A percentile compares a stretch with the other conserved stretches of the same genome.
phyloP scores from a whole-genome alignment of 2,888 invertebrate species.

The Cephalotes varians region DNA sequence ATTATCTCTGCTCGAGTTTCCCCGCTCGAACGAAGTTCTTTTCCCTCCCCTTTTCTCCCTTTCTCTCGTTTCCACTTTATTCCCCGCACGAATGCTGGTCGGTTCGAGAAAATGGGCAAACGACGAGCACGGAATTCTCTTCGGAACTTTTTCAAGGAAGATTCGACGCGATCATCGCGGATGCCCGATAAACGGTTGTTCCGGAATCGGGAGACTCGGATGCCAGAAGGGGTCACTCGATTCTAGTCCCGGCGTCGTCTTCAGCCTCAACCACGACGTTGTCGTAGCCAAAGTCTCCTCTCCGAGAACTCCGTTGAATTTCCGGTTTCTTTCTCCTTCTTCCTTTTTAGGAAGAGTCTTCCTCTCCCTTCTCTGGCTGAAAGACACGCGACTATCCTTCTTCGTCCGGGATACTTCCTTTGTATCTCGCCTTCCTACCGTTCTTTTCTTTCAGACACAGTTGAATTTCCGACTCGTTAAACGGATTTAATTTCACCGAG shows the following conservation, averaged over 20 bases:
- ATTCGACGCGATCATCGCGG: slow-evolving; percentile 12
- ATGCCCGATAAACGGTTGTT: slow-evolving; percentile 1
- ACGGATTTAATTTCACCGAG: slow-evolving; percentile 69
- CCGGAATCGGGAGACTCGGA: slow-evolving; percentile 3
- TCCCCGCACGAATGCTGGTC: not conserved
- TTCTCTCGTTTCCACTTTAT: slow-evolving; percentile 19
- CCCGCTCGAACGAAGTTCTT: not conserved
- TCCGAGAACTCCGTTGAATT: not conserved
- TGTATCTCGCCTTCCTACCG: slow-evolving; percentile 28
- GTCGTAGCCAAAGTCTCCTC: not conserved
- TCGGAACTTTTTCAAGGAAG: not conserved
- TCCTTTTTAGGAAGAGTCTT: slow-evolving; percentile 9
- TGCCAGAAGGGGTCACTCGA: slow-evolving; percentile 15
- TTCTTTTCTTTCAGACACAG: not conserved
- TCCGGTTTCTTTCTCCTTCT: slow-evolving; percentile 42
- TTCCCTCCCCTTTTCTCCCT: slow-evolving; percentile 33
- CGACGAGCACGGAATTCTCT: not conserved
- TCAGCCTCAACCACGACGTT: not conserved
- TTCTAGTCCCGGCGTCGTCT: not conserved
- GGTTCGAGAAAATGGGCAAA: not conserved
- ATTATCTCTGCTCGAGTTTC: slow-evolving; percentile 5
- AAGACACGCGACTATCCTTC: not conserved
- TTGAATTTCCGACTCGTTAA: slow-evolving; percentile 63
- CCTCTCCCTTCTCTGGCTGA: not conserved
- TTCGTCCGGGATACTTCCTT: not conserved